These are phyloP conservation scores for Xylocampa areola DNA, from an alignment of 2,888 invertebrate genomes.

Conservation along the genomic window DNA sequence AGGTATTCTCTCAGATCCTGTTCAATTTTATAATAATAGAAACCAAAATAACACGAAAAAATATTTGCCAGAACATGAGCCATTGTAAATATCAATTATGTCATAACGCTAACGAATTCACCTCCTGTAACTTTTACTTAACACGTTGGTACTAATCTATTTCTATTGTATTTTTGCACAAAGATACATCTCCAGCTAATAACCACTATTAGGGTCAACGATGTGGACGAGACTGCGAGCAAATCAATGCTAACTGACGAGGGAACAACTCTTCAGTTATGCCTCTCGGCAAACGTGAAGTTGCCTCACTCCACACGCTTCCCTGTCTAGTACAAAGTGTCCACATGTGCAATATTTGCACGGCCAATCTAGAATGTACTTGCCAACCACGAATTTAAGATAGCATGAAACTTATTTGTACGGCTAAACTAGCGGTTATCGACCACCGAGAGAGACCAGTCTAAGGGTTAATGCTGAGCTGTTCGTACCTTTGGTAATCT, in stretches of 20 bases:
- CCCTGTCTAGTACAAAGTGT: constrained; percentile 5
- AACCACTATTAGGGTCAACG: constrained; percentile 65
- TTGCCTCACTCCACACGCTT: constrained; percentile 21
- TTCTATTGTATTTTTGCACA: constrained; percentile 58
- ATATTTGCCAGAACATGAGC: constrained; percentile 2
- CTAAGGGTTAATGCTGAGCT: too few relatives aligned
- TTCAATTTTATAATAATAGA: constrained; percentile 2
- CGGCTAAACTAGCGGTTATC: too few relatives aligned
- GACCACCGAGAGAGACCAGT: too few relatives aligned
- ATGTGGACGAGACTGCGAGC: constrained; percentile 56
- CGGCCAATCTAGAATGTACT: background rate
- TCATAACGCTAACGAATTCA: constrained; percentile 20
- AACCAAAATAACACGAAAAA: constrained; percentile 3
- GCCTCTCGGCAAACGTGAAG: constrained; percentile 35
- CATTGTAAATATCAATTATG: constrained; percentile 14
- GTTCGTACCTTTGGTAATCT: too few relatives aligned
- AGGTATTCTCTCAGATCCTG: background rate
- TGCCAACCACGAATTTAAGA: background rate
- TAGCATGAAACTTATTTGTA: background rate
- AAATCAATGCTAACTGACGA: constrained; percentile 62
- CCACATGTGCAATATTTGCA: constrained; percentile 19
- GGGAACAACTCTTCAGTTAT: constrained; percentile 49
- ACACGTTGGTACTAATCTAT: constrained; percentile 32
- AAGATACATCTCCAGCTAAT: constrained; percentile 55
- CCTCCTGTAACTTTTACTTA: constrained; percentile 21